Base-by-base conservation (phyloP, 1,140 invertebrate species). In the Melitaea cinxia region DNA sequence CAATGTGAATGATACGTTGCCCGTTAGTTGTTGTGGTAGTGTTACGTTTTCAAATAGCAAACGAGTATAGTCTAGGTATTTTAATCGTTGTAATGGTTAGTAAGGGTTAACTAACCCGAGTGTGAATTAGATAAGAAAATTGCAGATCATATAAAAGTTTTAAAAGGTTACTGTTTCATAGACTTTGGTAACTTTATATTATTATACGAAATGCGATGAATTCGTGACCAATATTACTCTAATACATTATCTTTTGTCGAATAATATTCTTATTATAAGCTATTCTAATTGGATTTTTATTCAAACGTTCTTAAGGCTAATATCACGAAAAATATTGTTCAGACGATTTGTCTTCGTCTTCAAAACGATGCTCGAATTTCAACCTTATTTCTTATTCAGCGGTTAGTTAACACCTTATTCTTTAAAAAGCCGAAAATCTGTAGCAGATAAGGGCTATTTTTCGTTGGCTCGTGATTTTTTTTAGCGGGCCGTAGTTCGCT, bases 201-300 rank as follows among this genome's bases (percentile, higher is more conserved):
- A 28, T 33, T 33, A 26, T 26, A 6, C 24, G 24, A 26, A 26
- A 26, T 26, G 2, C 6, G 2, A 26, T 26, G 24, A 26, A n/a
- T n/a, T n/a, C n/a, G n/a, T n/a, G n/a, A n/a, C n/a, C 15, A 4
- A 12, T 4, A 12, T 12, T n/a, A 12, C 15, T 14, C 12, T 14
- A 15, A 39, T 15, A n/a, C 14, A 14, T 14, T 15, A 14, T 14
- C 6, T 39, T 4, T 4, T 0, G 7, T 15, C n/a, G 14, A 39
- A 42, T 42, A 42, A 37, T 42, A n/a, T 2, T n/a, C 6, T 14
- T 37, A 37, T 37, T 37, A 4, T 37, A 21, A 24, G 3, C 42
- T 47, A 5, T 55, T 39, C 30, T 55, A 55, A 55, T 55, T 55
- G 53, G 53, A 14, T 55, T 33, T n/a, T 35, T 37, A 55, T 55